Evolutionary conservation across 1,140 invertebrate species (phyloP).

Genomic region (Bacillus rossius): DNA sequence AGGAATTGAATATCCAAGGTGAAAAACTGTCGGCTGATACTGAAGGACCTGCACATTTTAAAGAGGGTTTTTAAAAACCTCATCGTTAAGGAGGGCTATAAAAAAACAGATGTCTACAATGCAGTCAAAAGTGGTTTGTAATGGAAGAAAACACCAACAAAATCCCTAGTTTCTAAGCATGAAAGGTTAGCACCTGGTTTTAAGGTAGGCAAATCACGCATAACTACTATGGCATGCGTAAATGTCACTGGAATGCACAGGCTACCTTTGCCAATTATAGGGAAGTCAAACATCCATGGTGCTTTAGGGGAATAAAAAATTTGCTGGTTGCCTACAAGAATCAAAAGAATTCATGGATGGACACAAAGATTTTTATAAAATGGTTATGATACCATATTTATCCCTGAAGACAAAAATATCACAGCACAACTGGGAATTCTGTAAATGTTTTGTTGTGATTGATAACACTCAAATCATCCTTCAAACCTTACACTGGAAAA

Average conservation of each 20-base stretch:
- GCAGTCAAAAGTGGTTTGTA: constrained; percentile 38
- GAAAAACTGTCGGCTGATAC: too few relatives aligned
- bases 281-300: too few relatives aligned
- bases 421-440: too few relatives aligned
- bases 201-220: constrained; percentile 35
- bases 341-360: constrained; percentile 23
- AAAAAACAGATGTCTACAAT: constrained; percentile 32
- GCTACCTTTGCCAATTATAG: constrained; percentile 26
- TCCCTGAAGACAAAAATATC: too few relatives aligned
- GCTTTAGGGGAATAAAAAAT: not conserved
- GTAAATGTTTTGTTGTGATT: too few relatives aligned
- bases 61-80: too few relatives aligned
- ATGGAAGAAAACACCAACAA: constrained; percentile 36
- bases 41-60: too few relatives aligned
- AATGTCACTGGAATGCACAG: constrained; percentile 36
- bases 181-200: constrained; percentile 32
- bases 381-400: too few relatives aligned
- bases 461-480: too few relatives aligned
- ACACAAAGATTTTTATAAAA: not conserved
- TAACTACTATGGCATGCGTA: constrained; percentile 35
- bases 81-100: too few relatives aligned
- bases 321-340: constrained; percentile 21
- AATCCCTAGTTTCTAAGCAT: constrained; percentile 32
- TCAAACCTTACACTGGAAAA: too few relatives aligned
- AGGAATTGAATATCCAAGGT: too few relatives aligned